Conservation (phyloP, 2,888 invertebrate species). For the Ecdyonurus torrentis region DNA sequence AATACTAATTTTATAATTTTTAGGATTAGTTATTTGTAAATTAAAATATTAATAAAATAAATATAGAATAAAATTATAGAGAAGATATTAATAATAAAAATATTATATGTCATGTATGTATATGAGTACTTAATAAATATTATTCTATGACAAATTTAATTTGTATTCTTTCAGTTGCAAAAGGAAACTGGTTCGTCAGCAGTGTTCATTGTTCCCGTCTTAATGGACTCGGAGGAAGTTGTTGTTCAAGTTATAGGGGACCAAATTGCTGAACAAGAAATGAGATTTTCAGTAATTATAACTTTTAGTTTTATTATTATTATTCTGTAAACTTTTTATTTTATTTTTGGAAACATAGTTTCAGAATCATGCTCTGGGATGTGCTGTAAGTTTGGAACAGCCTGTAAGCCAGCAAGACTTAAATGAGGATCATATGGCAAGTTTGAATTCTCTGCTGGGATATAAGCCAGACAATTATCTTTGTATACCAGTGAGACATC, state of each 20-base stretch:
- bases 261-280: slow-evolving; percentile 29
- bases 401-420: slow-evolving; percentile 16
- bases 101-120: no score
- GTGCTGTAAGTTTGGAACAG: slow-evolving; percentile 6
- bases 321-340: neutral
- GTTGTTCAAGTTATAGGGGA: slow-evolving; percentile 39
- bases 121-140: no score
- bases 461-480: slow-evolving; percentile 13
- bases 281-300: slow-evolving; percentile 31
- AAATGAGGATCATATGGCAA: slow-evolving; percentile 19
- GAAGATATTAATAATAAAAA: no score
- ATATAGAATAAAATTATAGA: no score
- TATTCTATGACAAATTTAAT: no score
- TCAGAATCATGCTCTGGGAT: slow-evolving; percentile 4
- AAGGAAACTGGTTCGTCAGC: slow-evolving; percentile 32
- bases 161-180: slow-evolving; percentile 23
- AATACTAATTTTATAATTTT: neutral
- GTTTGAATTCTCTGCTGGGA: slow-evolving; percentile 17
- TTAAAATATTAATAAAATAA: neutral
- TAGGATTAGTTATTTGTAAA: neutral
- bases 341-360: slow-evolving; percentile 3
- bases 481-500: slow-evolving; percentile 22
- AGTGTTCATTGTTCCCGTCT: slow-evolving; percentile 35
- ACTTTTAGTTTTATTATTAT: no score
- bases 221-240: slow-evolving; percentile 37